Percentiles rank a stretch among this genome's conserved stretches.
These are phyloP conservation scores for Strix aluco DNA, from an alignment of 2,113 vertebrate species.

Conservation along the genomic window DNA sequence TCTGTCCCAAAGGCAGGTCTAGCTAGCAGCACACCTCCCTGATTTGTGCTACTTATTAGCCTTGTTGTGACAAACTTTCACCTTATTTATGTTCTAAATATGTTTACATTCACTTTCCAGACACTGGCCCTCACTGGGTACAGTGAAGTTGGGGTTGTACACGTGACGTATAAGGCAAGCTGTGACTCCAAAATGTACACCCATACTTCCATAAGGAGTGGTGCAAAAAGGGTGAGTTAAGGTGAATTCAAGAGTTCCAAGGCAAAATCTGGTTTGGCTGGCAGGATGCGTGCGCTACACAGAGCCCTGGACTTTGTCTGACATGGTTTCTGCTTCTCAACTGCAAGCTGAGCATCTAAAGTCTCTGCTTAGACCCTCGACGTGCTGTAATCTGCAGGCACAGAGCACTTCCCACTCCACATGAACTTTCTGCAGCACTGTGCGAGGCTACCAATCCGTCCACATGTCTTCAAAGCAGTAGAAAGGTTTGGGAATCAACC, in stretches of 20 bases:
- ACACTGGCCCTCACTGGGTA: background rate
- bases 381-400: fast-evolving
- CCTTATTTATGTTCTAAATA: background rate
- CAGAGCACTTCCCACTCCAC: too few species aligned
- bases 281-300: background rate
- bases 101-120: background rate
- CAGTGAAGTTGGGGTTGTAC: background rate
- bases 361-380: background rate
- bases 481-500: background rate
- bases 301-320: background rate
- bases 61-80: background rate
- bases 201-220: background rate
- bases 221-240: background rate
- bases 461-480: background rate
- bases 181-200: background rate
- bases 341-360: background rate
- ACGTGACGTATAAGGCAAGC: background rate
- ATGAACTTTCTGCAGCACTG: background rate
- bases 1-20: background rate
- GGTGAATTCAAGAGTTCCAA: background rate
- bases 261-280: background rate
- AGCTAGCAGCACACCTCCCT: background rate
- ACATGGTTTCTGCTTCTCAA: background rate
- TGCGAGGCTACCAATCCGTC: background rate
- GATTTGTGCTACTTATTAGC: background rate